These are phyloP conservation scores for Poecilia picta DNA, from an alignment of 2,797 vertebrate species.

Conservation along the genomic window DNA sequence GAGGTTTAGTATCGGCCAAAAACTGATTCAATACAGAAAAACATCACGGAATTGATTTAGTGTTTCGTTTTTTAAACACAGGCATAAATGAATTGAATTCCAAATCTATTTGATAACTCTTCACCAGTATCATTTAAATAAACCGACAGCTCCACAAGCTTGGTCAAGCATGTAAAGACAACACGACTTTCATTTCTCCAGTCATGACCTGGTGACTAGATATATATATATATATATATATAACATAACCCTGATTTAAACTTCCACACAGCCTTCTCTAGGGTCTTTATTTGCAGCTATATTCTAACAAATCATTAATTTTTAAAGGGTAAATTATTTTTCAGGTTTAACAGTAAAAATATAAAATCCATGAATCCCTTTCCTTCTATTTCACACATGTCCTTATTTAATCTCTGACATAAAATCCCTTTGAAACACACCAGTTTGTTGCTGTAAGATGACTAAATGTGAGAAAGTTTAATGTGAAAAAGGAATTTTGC, in stretches of 20 bases:
- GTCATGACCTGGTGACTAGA: no score
- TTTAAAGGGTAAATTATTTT: background rate
- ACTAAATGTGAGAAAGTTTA: background rate
- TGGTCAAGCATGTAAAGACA: no score
- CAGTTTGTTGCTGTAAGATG: background rate
- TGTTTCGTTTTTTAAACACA: no score
- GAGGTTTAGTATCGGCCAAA: no score
- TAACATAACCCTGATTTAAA: background rate
- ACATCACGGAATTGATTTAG: no score
- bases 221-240: no score
- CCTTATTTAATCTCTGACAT: background rate
- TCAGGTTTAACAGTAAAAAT: background rate
- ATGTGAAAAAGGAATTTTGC: background rate
- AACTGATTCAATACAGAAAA: no score
- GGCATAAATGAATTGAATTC: no score
- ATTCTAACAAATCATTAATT: background rate
- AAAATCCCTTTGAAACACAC: background rate
- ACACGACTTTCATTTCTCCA: no score
- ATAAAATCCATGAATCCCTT: background rate
- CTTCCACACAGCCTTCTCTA: background rate
- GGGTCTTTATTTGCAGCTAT: background rate
- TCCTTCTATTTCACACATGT: background rate
- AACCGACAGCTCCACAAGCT: no score
- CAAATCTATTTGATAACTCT: no score
- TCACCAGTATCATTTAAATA: no score